Base-by-base conservation (phyloP, 1,140 invertebrate species). In the Watersipora subatra region DNA sequence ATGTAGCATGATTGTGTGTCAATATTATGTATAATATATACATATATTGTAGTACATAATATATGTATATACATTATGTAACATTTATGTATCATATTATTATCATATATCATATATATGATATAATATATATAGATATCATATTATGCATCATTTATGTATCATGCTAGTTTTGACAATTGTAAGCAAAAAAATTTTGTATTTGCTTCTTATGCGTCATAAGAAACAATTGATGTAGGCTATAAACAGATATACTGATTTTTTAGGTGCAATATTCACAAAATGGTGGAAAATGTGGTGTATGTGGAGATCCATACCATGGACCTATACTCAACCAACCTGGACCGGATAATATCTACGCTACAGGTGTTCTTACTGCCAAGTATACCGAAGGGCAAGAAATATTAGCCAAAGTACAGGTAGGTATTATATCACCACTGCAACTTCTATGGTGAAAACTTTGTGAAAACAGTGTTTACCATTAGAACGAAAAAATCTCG, bases 261-360 rank as follows among this genome's bases (percentile, higher is more conserved):
- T 17, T 26, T n/a, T 67, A 77, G 74, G 67, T 73, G 27, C 74
- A 76, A 64, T 74, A 73, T 56, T 67, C 65, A 57, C 3, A 67
- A 63, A 71, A 81, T 75, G 72, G 71, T 2, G 80, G 80, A 0
- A 78, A 80, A 66, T 83, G 82, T 69, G 82, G 82, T 22, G 73
- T 78, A 7, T 81, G 80, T 68, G 80, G 80, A 1, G 79, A 81
- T 67, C 62, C 70, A 0, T 69, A 70, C 68, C 71, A 76, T 55
- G 72, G 73, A 0, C 68, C 70, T 17, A 69, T 75, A 27, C 67
- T 72, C 7, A 78, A 82, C 67, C 80, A 82, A 69, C 73, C 72
- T 61, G 76, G 76, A n/a, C 80, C 80, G 1, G 73, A 72, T 64
- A 59, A 59, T 28, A 22, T 59, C 7, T 82, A 76, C 67, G 78